Evolutionary conservation across 2,113 vertebrate genomes (phyloP).

Genomic region (Pedionomus torquatus): DNA sequence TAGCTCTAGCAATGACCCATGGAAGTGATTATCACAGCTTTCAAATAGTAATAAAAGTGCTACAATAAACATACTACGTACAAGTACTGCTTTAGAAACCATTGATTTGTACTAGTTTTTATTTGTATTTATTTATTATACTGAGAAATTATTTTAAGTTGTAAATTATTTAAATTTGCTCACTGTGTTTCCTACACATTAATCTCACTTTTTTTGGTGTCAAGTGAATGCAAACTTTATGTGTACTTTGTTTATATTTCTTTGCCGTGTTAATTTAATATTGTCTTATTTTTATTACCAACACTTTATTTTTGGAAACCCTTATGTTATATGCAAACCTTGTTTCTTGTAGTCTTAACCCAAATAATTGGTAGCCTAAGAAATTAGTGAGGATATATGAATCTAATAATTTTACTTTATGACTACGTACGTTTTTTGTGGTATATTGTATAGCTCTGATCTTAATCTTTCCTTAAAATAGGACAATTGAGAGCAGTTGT

Average conservation of each 20-base stretch:
- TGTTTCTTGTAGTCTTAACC: not conserved
- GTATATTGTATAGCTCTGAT: not conserved
- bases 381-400: not conserved
- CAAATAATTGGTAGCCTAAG: not conserved
- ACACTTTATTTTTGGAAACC: not conserved
- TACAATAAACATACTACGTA: not conserved
- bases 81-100: not conserved
- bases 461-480: not conserved
- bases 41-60: not conserved
- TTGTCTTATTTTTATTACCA: not conserved
- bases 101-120: not conserved
- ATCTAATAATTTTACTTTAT: not conserved
- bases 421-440: not conserved
- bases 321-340: not conserved
- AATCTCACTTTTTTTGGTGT: not conserved
- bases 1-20: not conserved
- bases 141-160: not conserved
- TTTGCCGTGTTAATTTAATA: not conserved
- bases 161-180: not conserved
- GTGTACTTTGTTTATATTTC: not conserved
- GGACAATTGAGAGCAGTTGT: not conserved
- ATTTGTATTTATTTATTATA: not conserved
- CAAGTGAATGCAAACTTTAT: not conserved
- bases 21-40: not conserved
- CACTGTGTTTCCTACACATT: not conserved